A percentile compares a stretch with the other conserved stretches of the same genome.
Evolutionary conservation across 2,113 vertebrate genomes (phyloP).

Genomic region (Dicrurus megarhynchus): DNA sequence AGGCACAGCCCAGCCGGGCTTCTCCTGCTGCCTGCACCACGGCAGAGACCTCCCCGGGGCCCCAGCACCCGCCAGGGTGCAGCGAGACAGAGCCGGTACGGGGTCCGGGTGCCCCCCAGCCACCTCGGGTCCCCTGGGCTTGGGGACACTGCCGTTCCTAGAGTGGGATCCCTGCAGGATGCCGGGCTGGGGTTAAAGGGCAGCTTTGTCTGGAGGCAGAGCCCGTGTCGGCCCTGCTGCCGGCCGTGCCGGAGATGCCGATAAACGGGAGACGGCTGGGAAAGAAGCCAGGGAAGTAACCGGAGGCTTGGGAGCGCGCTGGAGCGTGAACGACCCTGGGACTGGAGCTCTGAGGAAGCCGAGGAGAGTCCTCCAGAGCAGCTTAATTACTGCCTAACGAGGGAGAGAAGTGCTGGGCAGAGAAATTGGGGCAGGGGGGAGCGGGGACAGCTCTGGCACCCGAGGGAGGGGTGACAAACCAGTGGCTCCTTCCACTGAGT

Average conservation of each 20-base stretch:
- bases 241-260: neutral
- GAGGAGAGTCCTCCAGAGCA: neutral
- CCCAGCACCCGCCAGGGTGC: neutral
- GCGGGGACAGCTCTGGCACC: neutral
- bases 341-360: neutral
- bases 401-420: neutral
- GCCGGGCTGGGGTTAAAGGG: neutral
- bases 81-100: rapidly evolving
- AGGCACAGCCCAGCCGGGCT: neutral
- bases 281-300: neutral
- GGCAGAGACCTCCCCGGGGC: rapidly evolving
- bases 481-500: neutral
- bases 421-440: neutral
- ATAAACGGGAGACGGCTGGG: neutral
- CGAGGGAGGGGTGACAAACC: rapidly evolving
- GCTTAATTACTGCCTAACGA: neutral
- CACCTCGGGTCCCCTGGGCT: neutral
- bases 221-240: neutral
- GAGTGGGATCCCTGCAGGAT: neutral
- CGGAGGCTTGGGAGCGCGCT: neutral
- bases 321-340: neutral
- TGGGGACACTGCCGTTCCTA: neutral
- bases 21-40: rapidly evolving
- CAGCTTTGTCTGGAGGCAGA: slow-evolving; percentile 8
- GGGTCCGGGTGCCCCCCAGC: rapidly evolving